Percentiles rank a stretch among this genome's conserved stretches.
Conservation (phyloP, 2,797 vertebrate genomes). For the Rallus crepitans region DNA sequence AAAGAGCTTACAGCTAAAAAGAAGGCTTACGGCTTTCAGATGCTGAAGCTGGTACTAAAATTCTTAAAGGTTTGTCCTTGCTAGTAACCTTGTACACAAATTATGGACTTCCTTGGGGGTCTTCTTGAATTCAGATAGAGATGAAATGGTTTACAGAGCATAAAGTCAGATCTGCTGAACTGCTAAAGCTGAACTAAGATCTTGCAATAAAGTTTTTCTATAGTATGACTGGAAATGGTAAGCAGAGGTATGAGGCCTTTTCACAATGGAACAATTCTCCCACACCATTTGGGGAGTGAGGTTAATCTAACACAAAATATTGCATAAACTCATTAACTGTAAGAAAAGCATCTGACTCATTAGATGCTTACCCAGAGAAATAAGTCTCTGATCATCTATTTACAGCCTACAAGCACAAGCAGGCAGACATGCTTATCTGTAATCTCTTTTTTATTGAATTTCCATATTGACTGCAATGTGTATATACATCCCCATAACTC, state of each 20-base stretch:
- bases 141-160: not conserved
- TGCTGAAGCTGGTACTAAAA: not conserved
- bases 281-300: not conserved
- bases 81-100: not conserved
- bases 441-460: slow-evolving; percentile 25
- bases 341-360: not conserved
- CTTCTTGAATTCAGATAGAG: not conserved
- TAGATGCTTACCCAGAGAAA: not conserved
- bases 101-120: not conserved
- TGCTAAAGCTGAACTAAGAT: not conserved
- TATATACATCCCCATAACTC: not conserved
- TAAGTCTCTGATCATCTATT: not conserved
- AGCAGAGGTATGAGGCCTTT: not conserved
- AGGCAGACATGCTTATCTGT: not conserved
- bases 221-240: not conserved
- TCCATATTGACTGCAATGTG: not conserved
- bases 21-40: not conserved
- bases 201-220: not conserved
- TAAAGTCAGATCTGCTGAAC: not conserved
- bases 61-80: not conserved
- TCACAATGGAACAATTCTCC: not conserved
- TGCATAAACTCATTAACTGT: not conserved
- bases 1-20: not conserved
- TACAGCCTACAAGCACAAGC: not conserved
- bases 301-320: not conserved